Evolutionary conservation across 2,797 vertebrate species (phyloP).

Genomic region (Buphagus erythrorhynchus): DNA sequence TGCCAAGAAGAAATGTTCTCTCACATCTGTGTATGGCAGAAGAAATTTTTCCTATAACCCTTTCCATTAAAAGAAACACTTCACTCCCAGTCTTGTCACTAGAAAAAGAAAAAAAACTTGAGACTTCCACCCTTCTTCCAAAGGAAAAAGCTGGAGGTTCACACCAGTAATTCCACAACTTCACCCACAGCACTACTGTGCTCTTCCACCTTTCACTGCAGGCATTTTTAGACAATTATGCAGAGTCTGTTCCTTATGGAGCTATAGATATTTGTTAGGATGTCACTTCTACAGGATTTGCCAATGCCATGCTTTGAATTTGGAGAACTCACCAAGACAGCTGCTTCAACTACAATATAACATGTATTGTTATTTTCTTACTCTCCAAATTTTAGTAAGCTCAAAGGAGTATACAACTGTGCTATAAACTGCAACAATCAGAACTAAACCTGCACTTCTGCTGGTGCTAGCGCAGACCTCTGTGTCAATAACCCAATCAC

Average conservation of each 20-base stretch:
- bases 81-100: neutral
- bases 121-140: neutral
- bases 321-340: neutral
- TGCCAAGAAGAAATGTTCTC: slow-evolving; percentile 54
- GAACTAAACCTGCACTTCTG: neutral
- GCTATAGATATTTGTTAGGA: neutral
- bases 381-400: neutral
- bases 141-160: neutral
- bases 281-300: neutral
- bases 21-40: slow-evolving; percentile 69
- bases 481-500: neutral
- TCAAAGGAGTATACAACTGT: neutral
- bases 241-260: neutral
- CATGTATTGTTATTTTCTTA: neutral
- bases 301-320: neutral
- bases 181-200: neutral
- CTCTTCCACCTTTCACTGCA: neutral
- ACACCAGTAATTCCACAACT: neutral
- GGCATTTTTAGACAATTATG: neutral
- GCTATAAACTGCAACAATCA: neutral
- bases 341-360: neutral
- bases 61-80: slow-evolving; percentile 18
- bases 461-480: neutral
- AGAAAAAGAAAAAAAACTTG: neutral
- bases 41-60: slow-evolving; percentile 55